phyloP scores from a whole-genome alignment of 37 sponge, comb jelly and placozoan species.

The Chondrilla cf. caribensis region DNA sequence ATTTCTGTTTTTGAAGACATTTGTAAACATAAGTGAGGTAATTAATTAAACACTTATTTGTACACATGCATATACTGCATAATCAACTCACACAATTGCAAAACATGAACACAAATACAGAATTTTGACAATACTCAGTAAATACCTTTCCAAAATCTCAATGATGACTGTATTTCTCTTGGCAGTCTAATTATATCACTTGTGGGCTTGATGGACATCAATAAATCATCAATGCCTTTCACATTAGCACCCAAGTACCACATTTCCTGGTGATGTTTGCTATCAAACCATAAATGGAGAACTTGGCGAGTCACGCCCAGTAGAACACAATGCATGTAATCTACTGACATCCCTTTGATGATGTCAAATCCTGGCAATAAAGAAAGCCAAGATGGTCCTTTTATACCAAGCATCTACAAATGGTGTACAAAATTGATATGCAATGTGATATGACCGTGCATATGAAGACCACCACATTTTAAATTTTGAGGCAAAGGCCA shows the following conservation, averaged over 20 bases:
- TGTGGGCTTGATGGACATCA: conserved; percentile 10
- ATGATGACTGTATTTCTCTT: neutral
- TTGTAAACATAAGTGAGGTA: no score
- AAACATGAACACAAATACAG: no score
- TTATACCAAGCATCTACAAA: neutral
- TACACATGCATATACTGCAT: no score
- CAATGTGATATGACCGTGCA: no score
- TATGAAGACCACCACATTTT: no score
- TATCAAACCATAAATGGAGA: conserved; percentile 4
- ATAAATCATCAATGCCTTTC: neutral
- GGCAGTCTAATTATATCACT: neutral
- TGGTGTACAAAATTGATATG: no score
- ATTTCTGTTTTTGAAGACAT: no score
- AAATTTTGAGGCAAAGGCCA: no score
- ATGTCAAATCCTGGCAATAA: neutral
- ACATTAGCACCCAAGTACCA: neutral
- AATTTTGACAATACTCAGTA: no score
- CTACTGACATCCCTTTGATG: neutral
- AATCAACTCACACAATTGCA: no score
- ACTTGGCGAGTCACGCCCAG: neutral
- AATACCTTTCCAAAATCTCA: no score
- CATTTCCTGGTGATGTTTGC: neutral
- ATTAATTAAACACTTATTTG: no score
- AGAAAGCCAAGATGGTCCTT: neutral
- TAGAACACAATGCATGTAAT: conserved; percentile 6